Base-by-base conservation (phyloP, 2,113 vertebrate species). In the Enhydra lutris region DNA sequence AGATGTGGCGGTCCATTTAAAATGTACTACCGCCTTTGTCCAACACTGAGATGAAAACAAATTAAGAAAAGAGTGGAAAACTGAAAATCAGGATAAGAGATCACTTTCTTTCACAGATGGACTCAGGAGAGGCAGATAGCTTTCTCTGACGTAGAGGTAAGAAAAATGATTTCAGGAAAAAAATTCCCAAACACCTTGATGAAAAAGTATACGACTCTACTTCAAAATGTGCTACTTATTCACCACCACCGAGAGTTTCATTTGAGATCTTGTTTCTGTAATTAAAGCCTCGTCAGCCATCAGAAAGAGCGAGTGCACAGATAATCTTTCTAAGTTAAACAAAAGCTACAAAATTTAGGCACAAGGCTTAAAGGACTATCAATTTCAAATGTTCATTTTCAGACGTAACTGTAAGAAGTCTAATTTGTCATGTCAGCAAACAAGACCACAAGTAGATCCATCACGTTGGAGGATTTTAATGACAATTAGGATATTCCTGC, bases 1-100 rank as follows among this genome's bases (percentile, higher is more conserved):
- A 99, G 98, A 97, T 97, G 98, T 95, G 86, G 98, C 97, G 97
- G 97, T 97, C 96, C 88, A 92, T 98, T 98, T 98, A 98, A 99
- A 99, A 99, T 98, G 99, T 98, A 98, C 98, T 89, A 98, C 93
- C 98, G 78, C 63, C 67, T 95, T 97, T 97, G 87, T 95, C 95
- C 93, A 94, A 88, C 14, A 96, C n/a, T 93, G 52, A 97, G 87
- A 87, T 98, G 94, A 80, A 74, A 93, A 97, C 97, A 97, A 97
- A 97, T 78, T 73, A 95, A 94, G 92, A 61, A 80, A 92, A 95
- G 96, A 76, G 79, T 92, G 76, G 81, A 93, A 97, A 98, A 96
- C 1, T 97, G 94, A 96, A 93, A 95, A 95, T 97, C 94, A 97
- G 96, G 93, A 96, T n/a, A 14, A 97, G 34, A 96, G 86, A 81